Conservation (phyloP, 2,113 vertebrate genomes). For the Hemiscyllium ocellatum region DNA sequence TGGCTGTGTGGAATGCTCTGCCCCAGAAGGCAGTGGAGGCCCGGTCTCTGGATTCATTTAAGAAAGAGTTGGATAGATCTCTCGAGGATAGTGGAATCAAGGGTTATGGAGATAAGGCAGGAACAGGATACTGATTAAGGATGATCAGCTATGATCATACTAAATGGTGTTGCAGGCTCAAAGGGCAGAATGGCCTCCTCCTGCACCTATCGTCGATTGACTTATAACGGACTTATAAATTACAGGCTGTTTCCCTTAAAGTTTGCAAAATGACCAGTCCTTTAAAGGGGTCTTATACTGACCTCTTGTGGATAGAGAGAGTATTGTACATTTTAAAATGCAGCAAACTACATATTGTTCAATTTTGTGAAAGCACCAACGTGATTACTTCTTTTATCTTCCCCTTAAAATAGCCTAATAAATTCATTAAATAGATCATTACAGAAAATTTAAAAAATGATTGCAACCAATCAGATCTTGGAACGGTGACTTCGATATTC, state of each 20-base stretch:
- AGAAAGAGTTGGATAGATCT: no score
- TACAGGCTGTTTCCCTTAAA: not conserved
- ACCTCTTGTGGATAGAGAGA: slow-evolving; percentile 7
- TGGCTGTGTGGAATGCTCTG: no score
- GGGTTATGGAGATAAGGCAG: no score
- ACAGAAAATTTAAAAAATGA: not conserved
- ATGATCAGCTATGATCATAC: no score
- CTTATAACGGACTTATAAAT: not conserved
- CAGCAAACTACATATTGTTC: not conserved
- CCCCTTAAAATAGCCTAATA: not conserved
- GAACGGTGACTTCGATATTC: not conserved
- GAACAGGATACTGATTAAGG: no score
- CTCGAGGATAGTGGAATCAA: no score
- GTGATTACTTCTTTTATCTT: not conserved
- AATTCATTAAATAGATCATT: not conserved
- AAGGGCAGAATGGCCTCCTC: no score
- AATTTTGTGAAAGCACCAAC: not conserved
- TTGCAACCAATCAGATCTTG: not conserved
- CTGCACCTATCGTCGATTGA: no score
- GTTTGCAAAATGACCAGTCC: not conserved
- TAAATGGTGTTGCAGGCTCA: no score
- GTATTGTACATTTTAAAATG: not conserved
- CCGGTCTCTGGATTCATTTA: no score
- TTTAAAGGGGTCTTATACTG: not conserved
- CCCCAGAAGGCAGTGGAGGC: no score